Evolutionary conservation across 2,113 vertebrate species (phyloP).

Genomic region (Cyanocitta stelleri): DNA sequence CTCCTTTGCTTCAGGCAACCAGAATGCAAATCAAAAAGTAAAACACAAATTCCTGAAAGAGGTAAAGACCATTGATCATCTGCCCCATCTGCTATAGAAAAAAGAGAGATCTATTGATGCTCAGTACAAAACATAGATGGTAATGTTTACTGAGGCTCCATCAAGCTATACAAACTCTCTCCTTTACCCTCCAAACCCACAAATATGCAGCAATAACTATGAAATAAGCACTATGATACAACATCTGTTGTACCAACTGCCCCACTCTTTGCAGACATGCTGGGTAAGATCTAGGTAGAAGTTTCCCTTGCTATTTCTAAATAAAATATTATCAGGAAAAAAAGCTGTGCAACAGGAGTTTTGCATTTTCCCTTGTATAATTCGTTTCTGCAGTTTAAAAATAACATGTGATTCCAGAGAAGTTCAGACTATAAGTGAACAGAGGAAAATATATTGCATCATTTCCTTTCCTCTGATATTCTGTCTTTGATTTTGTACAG

Average conservation of each 20-base stretch:
- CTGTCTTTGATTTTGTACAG: neutral
- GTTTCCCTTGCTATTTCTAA: neutral
- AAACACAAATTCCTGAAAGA: neutral
- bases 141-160: neutral
- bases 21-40: neutral
- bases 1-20: neutral
- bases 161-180: neutral
- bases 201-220: neutral
- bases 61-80: neutral
- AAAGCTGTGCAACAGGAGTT: neutral
- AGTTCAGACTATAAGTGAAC: neutral
- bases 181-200: neutral
- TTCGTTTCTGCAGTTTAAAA: neutral
- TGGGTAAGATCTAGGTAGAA: neutral
- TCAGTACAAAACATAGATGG: neutral
- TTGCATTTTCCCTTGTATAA: neutral
- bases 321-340: neutral
- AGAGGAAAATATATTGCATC: neutral
- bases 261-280: neutral
- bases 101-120: neutral
- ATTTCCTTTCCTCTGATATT: neutral
- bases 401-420: neutral
- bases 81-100: neutral
- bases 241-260: neutral
- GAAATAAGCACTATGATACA: neutral